These are phyloP conservation scores for Steinernema scapterisci DNA, from an alignment of 2,888 invertebrate genomes.

Conservation along the genomic window DNA sequence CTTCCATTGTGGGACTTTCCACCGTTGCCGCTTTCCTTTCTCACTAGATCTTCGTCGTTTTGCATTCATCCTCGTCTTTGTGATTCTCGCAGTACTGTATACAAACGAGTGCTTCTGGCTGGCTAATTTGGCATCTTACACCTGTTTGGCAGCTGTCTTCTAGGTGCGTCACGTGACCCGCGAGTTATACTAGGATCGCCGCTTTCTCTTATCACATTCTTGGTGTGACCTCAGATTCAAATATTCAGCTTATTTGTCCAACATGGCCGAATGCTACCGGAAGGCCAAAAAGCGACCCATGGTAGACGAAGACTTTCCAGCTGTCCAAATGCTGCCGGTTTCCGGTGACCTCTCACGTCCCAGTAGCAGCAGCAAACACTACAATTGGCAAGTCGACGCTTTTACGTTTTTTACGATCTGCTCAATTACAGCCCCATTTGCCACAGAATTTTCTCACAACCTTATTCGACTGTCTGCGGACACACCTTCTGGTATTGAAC, in stretches of 20 bases:
- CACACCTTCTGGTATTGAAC: conserved; percentile 48
- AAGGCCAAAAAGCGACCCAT: not conserved
- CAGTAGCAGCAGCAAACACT: not conserved
- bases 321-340: not conserved
- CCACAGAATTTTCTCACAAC: conserved; percentile 42
- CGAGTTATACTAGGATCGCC: too few relatives aligned
- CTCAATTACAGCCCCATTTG: conserved; percentile 42
- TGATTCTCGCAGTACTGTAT: too few relatives aligned
- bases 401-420: not conserved
- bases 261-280: too few relatives aligned
- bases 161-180: too few relatives aligned
- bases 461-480: conserved; percentile 46
- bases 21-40: not conserved
- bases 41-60: not conserved
- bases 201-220: too few relatives aligned
- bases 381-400: not conserved
- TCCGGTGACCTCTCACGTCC: not conserved
- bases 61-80: too few relatives aligned
- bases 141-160: too few relatives aligned
- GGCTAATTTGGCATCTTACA: too few relatives aligned
- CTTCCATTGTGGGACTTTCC: conserved; percentile 24
- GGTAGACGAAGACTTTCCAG: not conserved
- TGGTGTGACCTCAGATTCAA: too few relatives aligned
- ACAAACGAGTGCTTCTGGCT: too few relatives aligned
- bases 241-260: too few relatives aligned